A percentile compares a stretch with the other conserved stretches of the same genome.
These are phyloP conservation scores for Dufourea novaeangliae DNA, from an alignment of 1,140 invertebrate genomes.

Conservation along the genomic window DNA sequence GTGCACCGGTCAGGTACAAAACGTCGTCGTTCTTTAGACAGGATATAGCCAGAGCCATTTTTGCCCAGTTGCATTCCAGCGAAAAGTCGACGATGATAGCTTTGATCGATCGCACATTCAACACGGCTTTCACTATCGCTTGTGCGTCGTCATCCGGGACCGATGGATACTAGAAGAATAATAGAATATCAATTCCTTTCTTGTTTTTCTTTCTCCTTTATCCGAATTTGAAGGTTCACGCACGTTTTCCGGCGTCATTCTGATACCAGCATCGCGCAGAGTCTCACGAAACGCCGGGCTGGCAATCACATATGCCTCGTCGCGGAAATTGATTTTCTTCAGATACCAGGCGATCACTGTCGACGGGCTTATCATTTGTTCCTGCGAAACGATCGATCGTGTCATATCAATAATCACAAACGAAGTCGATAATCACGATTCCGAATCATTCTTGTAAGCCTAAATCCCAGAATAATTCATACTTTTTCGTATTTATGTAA, in stretches of 20 bases:
- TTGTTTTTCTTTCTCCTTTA: too few relatives aligned
- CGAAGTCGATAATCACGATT: not conserved
- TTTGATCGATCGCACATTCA: slow-evolving; percentile 57
- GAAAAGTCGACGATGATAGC: slow-evolving; percentile 73
- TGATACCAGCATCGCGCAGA: slow-evolving; percentile 63
- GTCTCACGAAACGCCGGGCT: slow-evolving; percentile 49
- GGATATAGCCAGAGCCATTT: slow-evolving; percentile 58
- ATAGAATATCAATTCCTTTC: too few relatives aligned
- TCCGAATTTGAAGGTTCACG: slow-evolving; percentile 53
- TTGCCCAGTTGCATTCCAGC: slow-evolving; percentile 63
- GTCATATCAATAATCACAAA: too few relatives aligned
- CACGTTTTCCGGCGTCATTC: slow-evolving; percentile 56
- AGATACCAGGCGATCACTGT: slow-evolving; percentile 78
- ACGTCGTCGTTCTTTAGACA: slow-evolving; percentile 60
- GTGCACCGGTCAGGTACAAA: slow-evolving; percentile 60
- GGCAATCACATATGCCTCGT: slow-evolving; percentile 78
- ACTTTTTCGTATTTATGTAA: too few relatives aligned
- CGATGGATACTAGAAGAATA: slow-evolving; percentile 53
- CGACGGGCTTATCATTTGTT: slow-evolving; percentile 77
- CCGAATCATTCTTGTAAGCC: too few relatives aligned
- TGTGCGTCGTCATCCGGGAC: slow-evolving; percentile 17
- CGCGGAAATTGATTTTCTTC: slow-evolving; percentile 77
- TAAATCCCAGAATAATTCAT: too few relatives aligned
- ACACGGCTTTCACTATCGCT: slow-evolving; percentile 25
- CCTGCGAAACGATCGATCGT: slow-evolving; percentile 59